Conservation (phyloP, 2,113 vertebrate genomes). For the Ellobius talpinus region DNA sequence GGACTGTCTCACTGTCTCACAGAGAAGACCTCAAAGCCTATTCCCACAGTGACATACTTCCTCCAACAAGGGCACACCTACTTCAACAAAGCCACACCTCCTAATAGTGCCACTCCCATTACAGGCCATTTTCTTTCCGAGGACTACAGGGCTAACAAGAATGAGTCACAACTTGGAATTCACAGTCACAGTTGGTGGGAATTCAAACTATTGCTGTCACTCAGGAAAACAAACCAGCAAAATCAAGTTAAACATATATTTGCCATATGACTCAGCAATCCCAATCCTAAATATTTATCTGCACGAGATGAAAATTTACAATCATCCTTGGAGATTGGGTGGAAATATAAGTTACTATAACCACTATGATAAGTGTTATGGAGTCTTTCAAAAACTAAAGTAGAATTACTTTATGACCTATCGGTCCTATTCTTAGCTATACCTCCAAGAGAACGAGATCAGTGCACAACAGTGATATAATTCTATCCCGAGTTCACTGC, state of each 20-base stretch:
- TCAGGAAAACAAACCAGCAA: background rate
- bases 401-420: background rate
- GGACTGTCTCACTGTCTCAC: background rate
- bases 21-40: background rate
- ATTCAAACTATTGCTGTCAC: background rate
- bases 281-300: background rate
- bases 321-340: background rate
- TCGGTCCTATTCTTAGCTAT: background rate
- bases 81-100: background rate
- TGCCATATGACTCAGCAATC: background rate
- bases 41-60: background rate
- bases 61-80: background rate
- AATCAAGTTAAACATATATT: background rate
- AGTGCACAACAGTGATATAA: background rate
- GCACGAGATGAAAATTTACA: background rate
- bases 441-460: background rate
- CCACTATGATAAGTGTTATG: background rate
- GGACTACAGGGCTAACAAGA: background rate
- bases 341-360: background rate
- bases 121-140: background rate
- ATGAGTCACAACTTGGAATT: background rate
- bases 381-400: background rate
- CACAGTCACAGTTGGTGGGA: background rate
- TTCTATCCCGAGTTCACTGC: background rate
- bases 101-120: background rate